Evolutionary conservation across 2,888 invertebrate genomes (phyloP).

Genomic region (Dichetophora obliterata): DNA sequence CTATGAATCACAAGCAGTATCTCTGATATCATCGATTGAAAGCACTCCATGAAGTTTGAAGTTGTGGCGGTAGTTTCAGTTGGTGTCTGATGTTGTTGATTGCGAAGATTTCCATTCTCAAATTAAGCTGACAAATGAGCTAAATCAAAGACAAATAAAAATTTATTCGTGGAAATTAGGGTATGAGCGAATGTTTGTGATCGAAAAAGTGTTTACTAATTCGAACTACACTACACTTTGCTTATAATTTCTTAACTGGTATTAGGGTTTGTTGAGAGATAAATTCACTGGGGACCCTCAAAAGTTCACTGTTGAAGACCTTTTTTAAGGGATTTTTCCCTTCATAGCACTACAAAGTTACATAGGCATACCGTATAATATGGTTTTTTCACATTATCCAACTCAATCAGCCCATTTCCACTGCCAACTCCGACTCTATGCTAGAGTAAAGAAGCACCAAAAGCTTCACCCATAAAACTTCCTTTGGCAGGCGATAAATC

Average conservation of each 20-base stretch:
- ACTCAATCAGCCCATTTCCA: neutral
- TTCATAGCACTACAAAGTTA: too few species aligned
- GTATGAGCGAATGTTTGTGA: too few species aligned
- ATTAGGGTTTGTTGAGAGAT: too few species aligned
- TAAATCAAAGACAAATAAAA: slow-evolving; percentile 13
- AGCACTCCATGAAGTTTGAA: neutral
- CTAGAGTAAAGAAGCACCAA: slow-evolving; percentile 8
- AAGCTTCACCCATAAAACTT: slow-evolving; percentile 35
- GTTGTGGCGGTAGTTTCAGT: neutral
- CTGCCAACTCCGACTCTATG: neutral
- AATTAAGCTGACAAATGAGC: slow-evolving; percentile 32
- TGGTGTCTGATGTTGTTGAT: neutral
- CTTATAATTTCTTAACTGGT: too few species aligned
- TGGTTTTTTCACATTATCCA: neutral
- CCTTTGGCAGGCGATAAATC: slow-evolving; percentile 35
- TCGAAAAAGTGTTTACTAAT: too few species aligned
- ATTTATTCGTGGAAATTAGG: too few species aligned
- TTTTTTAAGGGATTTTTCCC: too few species aligned
- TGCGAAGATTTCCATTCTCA: neutral
- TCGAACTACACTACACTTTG: too few species aligned
- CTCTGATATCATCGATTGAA: neutral
- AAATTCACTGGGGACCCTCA: too few species aligned
- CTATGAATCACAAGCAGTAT: neutral
- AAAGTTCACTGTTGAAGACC: too few species aligned
- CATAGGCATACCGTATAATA: too few species aligned